These are phyloP conservation scores for Brachionus manjavacas DNA, from an alignment of 1,140 invertebrate species.

Conservation along the genomic window DNA sequence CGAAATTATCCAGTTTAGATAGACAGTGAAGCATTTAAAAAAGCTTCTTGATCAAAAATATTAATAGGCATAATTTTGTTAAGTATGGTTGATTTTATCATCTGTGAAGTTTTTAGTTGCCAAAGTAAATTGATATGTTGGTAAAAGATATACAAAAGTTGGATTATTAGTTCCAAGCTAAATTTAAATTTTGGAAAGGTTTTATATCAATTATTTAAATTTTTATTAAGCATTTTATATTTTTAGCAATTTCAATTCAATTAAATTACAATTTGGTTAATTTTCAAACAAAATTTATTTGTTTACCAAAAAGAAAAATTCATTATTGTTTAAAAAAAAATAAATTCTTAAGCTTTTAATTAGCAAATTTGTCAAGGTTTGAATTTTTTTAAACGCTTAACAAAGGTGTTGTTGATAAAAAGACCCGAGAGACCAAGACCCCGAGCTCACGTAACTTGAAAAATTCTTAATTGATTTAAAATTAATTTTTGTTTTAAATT, in stretches of 20 bases:
- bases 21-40: background rate
- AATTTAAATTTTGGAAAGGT: background rate
- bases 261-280: background rate
- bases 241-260: background rate
- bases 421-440: background rate
- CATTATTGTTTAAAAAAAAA: background rate
- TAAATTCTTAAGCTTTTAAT: conserved; percentile 17
- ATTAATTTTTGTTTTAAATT: conserved; percentile 25
- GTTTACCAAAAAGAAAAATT: conserved; percentile 21
- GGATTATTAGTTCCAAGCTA: background rate
- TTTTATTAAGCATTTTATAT: conserved; percentile 1
- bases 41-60: background rate
- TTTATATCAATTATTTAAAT: background rate
- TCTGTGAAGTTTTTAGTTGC: background rate
- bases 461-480: conserved; percentile 17
- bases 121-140: background rate
- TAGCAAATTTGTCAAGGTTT: conserved; percentile 30
- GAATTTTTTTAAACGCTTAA: background rate
- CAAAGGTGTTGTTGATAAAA: background rate
- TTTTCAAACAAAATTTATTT: conserved; percentile 17
- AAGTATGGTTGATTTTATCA: background rate
- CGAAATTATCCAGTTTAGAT: background rate
- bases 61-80: background rate
- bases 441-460: background rate
- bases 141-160: background rate